Evolutionary conservation across 2,113 vertebrate genomes (phyloP), one percentile per base, ranked within the genome.

Genomic region (Tonatia bakeri): DNA sequence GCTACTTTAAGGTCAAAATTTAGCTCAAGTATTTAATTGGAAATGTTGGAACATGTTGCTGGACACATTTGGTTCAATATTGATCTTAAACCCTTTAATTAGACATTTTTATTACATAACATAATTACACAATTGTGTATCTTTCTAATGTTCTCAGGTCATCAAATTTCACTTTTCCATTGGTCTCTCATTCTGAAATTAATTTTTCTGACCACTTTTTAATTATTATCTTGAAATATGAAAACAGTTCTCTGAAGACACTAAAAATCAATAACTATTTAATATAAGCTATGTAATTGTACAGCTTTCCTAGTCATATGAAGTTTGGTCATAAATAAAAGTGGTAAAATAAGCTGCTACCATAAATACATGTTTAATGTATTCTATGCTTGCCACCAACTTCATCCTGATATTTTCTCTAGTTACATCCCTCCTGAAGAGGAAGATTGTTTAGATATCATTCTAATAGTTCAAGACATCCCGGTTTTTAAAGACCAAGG

Each of bases 71-170:
- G 54, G 5, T 97, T 22, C 2, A 81, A 93, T 97, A 97, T 79
- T 98, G 91, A 95, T 96, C 95, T 94, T 95, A 90, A 95, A 96
- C 17, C 15, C 36, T 47, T 97, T 97, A 92, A 85, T 79, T 89
- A 87, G 93, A 94, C 52, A 87, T 75, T 94, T 96, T 94, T 92
- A 94, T 50, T 92, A 61, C 47, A 69, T 75, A 28, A 91, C 20
- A 83, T 89, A 89, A 92, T 95, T 91, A 31, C 19, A 85, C 93
- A 80, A 92, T 26, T 96, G 17, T 52, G 52, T 75, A 91, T 40
- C 45, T 65, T 80, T 22, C 33, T 84, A 31, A 94, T 96, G 94
- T 40, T 85, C 61, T 92, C 43, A 85, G 6, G 45, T 77, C 76
- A 92, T 28, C 38, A 59, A 59, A 70, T 92, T 91, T 56, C 40